Conservation (phyloP, 2,113 vertebrate species). For the Heterotilapia buettikoferi region DNA sequence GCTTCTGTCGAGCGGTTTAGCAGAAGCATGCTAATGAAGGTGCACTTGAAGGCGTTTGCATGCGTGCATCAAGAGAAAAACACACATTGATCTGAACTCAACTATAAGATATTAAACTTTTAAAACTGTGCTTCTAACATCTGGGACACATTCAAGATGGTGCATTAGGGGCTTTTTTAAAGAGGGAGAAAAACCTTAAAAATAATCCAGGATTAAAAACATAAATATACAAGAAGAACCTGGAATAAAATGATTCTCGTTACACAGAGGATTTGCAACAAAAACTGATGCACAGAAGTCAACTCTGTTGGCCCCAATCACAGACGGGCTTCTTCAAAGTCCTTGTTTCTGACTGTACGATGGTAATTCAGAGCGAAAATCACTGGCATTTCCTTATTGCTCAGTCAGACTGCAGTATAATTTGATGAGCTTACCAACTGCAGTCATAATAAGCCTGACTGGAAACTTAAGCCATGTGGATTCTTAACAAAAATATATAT, state of each 20-base stretch:
- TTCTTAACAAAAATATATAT: background rate
- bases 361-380: background rate
- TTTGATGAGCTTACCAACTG: background rate
- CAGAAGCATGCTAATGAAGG: background rate
- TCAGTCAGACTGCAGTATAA: background rate
- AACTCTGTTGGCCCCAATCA: background rate
- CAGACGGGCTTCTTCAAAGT: background rate
- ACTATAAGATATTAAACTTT: background rate
- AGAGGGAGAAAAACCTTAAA: background rate
- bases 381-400: background rate
- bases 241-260: background rate
- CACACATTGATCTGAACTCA: background rate
- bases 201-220: background rate
- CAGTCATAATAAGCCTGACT: background rate
- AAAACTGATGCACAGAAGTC: background rate
- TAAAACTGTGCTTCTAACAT: background rate
- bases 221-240: background rate
- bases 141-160: background rate
- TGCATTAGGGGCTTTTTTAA: background rate
- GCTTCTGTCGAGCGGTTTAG: background rate
- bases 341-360: background rate
- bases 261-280: background rate
- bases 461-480: background rate
- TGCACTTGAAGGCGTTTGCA: constrained; percentile 11
- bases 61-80: background rate